A percentile compares a stretch with the other conserved stretches of the same genome.
Conservation (phyloP, 2,113 vertebrate species). For the Speoplatyrhinus poulsoni region DNA sequence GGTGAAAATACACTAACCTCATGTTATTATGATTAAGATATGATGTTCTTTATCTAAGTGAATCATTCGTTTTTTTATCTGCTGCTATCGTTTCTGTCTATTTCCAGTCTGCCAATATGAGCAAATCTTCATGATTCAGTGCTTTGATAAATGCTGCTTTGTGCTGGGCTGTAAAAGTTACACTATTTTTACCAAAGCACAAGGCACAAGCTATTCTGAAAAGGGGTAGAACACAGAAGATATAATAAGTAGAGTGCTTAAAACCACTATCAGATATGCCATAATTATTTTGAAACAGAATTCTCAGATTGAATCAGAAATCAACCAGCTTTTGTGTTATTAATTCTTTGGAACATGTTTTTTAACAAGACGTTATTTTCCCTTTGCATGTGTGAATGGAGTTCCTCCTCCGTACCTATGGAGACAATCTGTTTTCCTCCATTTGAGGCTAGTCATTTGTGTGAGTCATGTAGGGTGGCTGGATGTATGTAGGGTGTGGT, state of each 20-base stretch:
- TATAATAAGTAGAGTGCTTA: too few species aligned
- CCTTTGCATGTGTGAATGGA: slow-evolving; percentile 43
- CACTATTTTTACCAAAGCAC: background rate
- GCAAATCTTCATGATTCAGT: background rate
- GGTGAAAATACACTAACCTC: slow-evolving; percentile 7
- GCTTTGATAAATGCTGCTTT: background rate
- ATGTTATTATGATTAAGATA: slow-evolving; percentile 1
- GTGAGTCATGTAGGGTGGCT: slow-evolving; percentile 68
- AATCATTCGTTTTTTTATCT: slow-evolving; percentile 15
- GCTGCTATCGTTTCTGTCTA: background rate
- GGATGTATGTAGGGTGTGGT: slow-evolving; percentile 66
- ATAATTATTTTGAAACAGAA: too few species aligned
- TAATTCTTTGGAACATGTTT: background rate
- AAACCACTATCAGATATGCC: too few species aligned
- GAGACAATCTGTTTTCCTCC: slow-evolving; percentile 64
- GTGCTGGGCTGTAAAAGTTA: background rate
- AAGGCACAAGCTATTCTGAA: too few species aligned
- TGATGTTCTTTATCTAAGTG: background rate
- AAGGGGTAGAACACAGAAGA: too few species aligned
- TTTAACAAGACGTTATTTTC: slow-evolving; percentile 7
- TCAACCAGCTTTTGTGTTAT: too few species aligned
- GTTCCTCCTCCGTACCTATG: slow-evolving; percentile 42
- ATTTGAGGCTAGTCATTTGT: slow-evolving; percentile 50
- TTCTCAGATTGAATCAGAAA: too few species aligned
- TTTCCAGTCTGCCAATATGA: slow-evolving; percentile 6